phyloP scores from a whole-genome alignment of 2,797 vertebrate genomes.

The Sardinella longiceps region DNA sequence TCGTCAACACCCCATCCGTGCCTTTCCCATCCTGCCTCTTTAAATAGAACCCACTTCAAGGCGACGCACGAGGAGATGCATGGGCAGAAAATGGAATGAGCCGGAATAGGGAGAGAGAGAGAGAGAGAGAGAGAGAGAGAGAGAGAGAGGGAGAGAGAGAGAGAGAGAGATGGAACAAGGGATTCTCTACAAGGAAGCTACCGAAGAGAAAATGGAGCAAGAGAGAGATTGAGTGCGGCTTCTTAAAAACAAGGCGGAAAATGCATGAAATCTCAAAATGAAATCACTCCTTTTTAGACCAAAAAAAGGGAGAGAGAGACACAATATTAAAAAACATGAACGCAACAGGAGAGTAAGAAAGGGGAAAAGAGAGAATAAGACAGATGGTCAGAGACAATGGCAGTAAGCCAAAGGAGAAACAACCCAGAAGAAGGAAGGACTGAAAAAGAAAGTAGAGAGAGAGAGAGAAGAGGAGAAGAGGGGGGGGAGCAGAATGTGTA shows the following conservation, averaged over 20 bases:
- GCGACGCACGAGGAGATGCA: slow-evolving; percentile 17
- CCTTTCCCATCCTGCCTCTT: slow-evolving; percentile 62
- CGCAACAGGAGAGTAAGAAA: slow-evolving; percentile 2
- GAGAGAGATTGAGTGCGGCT: not conserved
- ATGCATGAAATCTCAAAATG: not conserved
- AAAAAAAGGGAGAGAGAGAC: not conserved
- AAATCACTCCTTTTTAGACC: not conserved
- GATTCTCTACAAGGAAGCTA: not conserved
- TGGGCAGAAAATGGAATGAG: slow-evolving; percentile 51
- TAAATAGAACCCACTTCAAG: slow-evolving; percentile 68
- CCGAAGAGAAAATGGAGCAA: not conserved
- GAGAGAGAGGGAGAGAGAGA: not conserved
- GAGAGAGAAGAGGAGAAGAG: not conserved
- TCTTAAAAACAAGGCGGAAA: not conserved
- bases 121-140: not conserved
- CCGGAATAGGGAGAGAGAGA: slow-evolving; percentile 33
- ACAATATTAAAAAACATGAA: not conserved
- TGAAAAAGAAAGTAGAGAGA: slow-evolving; percentile 21
- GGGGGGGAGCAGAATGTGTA: not conserved
- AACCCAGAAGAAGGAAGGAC: slow-evolving; percentile 54
- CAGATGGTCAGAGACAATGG: slow-evolving; percentile 65
- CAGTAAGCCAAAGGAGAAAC: slow-evolving; percentile 57
- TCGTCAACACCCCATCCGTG: slow-evolving; percentile 64
- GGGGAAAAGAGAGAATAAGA: slow-evolving; percentile 48
- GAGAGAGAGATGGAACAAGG: not conserved